Conservation (phyloP, 1,140 invertebrate genomes). For the Oryzaephilus surinamensis region DNA sequence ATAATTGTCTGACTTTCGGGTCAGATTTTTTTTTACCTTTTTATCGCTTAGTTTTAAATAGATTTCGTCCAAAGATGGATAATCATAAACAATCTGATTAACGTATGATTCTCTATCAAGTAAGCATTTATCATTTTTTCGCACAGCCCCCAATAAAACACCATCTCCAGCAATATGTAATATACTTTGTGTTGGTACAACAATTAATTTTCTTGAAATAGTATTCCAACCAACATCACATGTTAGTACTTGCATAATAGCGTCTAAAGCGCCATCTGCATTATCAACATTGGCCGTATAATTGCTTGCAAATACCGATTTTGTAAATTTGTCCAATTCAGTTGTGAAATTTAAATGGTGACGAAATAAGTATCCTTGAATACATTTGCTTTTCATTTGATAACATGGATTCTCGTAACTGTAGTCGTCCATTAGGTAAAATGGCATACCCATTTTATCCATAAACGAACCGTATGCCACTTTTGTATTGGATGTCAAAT, state of each 20-base stretch:
- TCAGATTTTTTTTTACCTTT: too few relatives aligned
- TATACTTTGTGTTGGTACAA: slow-evolving; percentile 36
- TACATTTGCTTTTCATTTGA: slow-evolving; percentile 10
- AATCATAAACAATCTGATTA: slow-evolving; percentile 44
- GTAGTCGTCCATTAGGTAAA: slow-evolving; percentile 18
- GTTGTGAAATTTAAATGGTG: slow-evolving; percentile 30
- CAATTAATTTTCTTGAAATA: slow-evolving; percentile 33
- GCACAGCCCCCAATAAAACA: slow-evolving; percentile 25
- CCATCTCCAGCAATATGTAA: slow-evolving; percentile 40
- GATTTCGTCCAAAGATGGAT: slow-evolving; percentile 51
- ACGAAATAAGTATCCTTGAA: slow-evolving; percentile 24
- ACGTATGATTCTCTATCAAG: slow-evolving; percentile 46
- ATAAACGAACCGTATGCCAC: slow-evolving; percentile 52
- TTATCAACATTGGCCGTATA: slow-evolving; percentile 48
- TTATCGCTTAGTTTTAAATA: slow-evolving; percentile 42
- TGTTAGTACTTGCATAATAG: slow-evolving; percentile 45
- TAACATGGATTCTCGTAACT: slow-evolving; percentile 25
- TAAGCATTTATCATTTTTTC: slow-evolving; percentile 42
- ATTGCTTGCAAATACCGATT: slow-evolving; percentile 19
- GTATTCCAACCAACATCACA: slow-evolving; percentile 37
- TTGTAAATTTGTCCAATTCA: slow-evolving; percentile 21
- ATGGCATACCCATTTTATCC: slow-evolving; percentile 48
- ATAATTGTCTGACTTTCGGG: too few relatives aligned
- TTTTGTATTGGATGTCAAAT: slow-evolving; percentile 68
- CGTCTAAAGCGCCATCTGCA: slow-evolving; percentile 52